A percentile compares a stretch with the other conserved stretches of the same genome.
Evolutionary conservation across 2,888 invertebrate species (phyloP).

Genomic region (Lasioglossum calceatum): DNA sequence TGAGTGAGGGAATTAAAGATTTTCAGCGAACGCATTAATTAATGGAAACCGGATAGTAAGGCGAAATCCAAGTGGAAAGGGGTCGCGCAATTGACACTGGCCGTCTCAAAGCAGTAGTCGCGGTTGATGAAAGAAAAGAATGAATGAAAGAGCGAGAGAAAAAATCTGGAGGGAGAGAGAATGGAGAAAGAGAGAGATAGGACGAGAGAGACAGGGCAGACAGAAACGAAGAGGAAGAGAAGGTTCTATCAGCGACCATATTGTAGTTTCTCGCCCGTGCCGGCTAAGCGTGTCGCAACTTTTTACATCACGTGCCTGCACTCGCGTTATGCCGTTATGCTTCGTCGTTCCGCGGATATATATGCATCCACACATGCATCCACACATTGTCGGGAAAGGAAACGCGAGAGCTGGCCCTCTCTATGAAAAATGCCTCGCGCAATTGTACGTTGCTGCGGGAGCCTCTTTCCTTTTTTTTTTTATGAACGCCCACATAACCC

Average conservation of each 20-base stretch:
- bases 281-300: slow-evolving; percentile 68
- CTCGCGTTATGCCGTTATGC: slow-evolving; percentile 72
- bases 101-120: neutral
- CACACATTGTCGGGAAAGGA: slow-evolving; percentile 42
- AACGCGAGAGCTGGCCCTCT: slow-evolving; percentile 29
- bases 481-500: slow-evolving; percentile 33
- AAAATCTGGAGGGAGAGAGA: neutral
- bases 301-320: slow-evolving; percentile 65
- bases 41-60: slow-evolving; percentile 8
- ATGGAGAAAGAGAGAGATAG: neutral
- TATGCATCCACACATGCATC: slow-evolving; percentile 26
- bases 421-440: slow-evolving; percentile 34
- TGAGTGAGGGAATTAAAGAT: neutral
- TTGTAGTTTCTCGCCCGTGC: slow-evolving; percentile 43
- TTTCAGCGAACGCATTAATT: slow-evolving; percentile 15
- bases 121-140: neutral
- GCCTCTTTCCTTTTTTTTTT: slow-evolving; percentile 1
- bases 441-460: slow-evolving; percentile 23
- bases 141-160: neutral
- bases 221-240: neutral
- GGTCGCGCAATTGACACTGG: slow-evolving; percentile 9
- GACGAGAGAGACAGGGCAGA: neutral
- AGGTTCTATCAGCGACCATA: slow-evolving; percentile 60
- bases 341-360: slow-evolving; percentile 61
- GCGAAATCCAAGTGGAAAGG: neutral